Evolutionary conservation across 2,888 invertebrate genomes (phyloP).

Genomic region (Graphium colonna): DNA sequence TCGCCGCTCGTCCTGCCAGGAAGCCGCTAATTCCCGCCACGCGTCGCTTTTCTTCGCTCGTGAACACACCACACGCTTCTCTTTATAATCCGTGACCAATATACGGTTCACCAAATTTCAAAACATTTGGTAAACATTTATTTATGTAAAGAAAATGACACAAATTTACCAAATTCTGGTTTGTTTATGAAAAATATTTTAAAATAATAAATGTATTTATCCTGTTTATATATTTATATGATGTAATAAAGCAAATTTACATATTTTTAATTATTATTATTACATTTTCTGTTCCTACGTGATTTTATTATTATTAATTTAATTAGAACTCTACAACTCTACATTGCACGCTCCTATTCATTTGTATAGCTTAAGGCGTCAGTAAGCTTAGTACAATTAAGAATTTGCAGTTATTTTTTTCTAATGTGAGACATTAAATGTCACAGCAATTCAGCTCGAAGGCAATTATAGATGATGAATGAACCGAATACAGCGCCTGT

Average conservation of each 20-base stretch:
- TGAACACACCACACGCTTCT: slow-evolving; percentile 35
- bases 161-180: too few relatives aligned
- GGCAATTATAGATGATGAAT: slow-evolving; percentile 1
- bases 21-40: slow-evolving; percentile 69
- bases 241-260: neutral
- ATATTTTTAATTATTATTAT: neutral
- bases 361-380: too few relatives aligned
- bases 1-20: slow-evolving; percentile 65
- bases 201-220: too few relatives aligned
- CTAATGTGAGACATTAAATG: neutral
- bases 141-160: too few relatives aligned
- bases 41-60: slow-evolving; percentile 48
- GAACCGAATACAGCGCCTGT: neutral
- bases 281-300: too few relatives aligned
- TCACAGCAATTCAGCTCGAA: neutral
- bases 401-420: neutral
- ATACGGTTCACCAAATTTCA: neutral
- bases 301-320: too few relatives aligned
- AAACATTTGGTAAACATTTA: too few relatives aligned
- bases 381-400: neutral
- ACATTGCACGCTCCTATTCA: too few relatives aligned
- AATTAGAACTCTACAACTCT: too few relatives aligned
- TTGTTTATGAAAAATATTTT: too few relatives aligned
- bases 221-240: too few relatives aligned
- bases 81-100: slow-evolving; percentile 25